Conservation (phyloP, 2,797 vertebrate species). For the Cossypha niveicapilla region DNA sequence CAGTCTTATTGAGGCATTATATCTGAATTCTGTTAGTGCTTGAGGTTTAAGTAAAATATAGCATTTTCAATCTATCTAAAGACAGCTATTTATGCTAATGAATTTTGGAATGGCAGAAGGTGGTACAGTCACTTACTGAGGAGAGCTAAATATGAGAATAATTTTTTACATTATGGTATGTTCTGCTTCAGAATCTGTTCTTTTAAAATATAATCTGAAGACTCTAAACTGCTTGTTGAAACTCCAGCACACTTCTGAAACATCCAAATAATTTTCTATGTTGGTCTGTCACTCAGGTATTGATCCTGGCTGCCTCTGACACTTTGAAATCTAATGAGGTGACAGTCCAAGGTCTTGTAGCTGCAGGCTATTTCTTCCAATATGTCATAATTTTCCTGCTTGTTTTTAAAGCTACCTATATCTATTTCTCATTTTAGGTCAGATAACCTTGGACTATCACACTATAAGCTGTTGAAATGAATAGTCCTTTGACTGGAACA, state of each 20-base stretch:
- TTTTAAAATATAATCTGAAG: background rate
- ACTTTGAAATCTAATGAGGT: slow-evolving; percentile 3
- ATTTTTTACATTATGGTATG: background rate
- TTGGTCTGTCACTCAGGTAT: background rate
- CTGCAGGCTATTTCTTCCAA: background rate
- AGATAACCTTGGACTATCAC: background rate
- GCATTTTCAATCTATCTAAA: background rate
- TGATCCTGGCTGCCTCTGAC: background rate
- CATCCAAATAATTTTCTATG: background rate
- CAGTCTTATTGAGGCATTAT: background rate
- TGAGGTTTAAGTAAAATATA: background rate
- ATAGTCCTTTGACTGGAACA: background rate
- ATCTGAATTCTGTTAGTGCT: background rate
- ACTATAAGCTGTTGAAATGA: background rate
- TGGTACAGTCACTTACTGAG: background rate
- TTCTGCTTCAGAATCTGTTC: background rate
- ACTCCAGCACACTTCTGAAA: background rate
- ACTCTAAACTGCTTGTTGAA: background rate
- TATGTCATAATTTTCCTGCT: background rate
- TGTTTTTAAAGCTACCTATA: background rate
- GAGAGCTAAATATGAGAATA: background rate
- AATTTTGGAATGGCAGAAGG: background rate
- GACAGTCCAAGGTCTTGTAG: background rate
- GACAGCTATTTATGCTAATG: background rate
- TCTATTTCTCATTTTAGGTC: background rate